Base-by-base conservation (phyloP, 2,797 vertebrate species). In the Etheostoma perlongum region DNA sequence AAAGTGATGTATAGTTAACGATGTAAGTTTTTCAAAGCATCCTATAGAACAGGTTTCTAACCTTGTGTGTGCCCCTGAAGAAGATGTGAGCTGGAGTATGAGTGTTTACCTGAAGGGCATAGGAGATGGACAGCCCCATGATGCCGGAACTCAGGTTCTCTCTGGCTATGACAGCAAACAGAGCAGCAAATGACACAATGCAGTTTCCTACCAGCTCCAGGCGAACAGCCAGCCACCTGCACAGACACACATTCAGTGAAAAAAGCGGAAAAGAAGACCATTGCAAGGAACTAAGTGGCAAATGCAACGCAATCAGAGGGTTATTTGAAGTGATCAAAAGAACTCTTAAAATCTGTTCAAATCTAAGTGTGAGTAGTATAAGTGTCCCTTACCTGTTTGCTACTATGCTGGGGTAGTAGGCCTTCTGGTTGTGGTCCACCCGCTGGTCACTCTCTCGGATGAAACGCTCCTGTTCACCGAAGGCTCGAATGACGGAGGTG, bases 351-450 rank as follows among this genome's bases (percentile, higher is more conserved):
- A 40, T 40, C 36, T 3, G 36, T 7, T 40, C 0, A 40, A 40
- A 40, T 40, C 36, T 23, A 3, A 47, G 5, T 30, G 21, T 2
- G 36, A 74, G 18, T 2, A 1, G 0, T 2, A 21, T 15, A 5
- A 15, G 19, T 5, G 6, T 5, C 21, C 14, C 52, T 44, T 65
- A 99, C 98, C 98, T 96, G 95, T 98, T 99, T 40, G 98, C 97
- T 21, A 98, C 96, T 5, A 99, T 98, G 93, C 98, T 94, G 25
- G 98, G 97, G 76, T 95, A 99, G 78, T 99, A 99, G 47, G 97
- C 97, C 85, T 96, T 97, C 94, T 99, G 98, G 85, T 99, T 99
- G 88, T 97, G 95, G 66, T 99, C 98, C 78, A 99, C 96, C 47
- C 96, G 95, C 53, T 81, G 49, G 87, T 99, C 97, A 0, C 96